Percentiles rank a stretch among this genome's conserved stretches.
These are phyloP conservation scores for Nomia melanderi DNA, from an alignment of 1,140 invertebrate genomes.

Conservation along the genomic window DNA sequence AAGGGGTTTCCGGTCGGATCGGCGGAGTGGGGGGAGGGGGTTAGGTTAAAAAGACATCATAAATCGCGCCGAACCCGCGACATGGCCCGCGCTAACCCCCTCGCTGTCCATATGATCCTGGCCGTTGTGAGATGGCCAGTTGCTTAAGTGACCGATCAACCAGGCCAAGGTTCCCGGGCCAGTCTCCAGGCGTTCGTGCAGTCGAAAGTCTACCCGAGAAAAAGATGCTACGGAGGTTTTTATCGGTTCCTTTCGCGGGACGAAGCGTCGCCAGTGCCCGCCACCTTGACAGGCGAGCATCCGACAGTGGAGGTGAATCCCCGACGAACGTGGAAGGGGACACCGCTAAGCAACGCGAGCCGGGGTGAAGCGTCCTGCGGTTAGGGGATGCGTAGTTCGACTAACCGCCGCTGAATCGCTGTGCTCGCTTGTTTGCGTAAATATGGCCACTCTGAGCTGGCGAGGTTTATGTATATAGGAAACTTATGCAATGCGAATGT, in stretches of 20 bases:
- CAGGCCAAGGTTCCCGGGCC: slow-evolving; percentile 20
- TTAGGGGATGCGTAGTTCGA: not conserved
- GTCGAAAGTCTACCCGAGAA: slow-evolving; percentile 70
- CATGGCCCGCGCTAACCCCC: slow-evolving; percentile 50
- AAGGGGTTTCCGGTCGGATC: not conserved
- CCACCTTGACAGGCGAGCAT: slow-evolving; percentile 73
- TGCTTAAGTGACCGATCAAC: slow-evolving; percentile 75
- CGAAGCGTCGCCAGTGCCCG: slow-evolving; percentile 79
- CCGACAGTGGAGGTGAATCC: slow-evolving; percentile 57
- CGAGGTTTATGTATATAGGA: not conserved
- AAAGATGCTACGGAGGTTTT: slow-evolving; percentile 75
- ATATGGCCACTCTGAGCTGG: not conserved
- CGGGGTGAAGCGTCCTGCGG: slow-evolving; percentile 9
- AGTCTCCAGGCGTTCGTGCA: slow-evolving; percentile 69
- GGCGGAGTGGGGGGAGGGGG: not conserved
- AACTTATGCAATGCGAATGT: too few relatives aligned
- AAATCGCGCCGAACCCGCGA: slow-evolving; percentile 53
- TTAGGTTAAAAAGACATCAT: slow-evolving; percentile 65
- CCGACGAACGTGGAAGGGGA: slow-evolving; percentile 41
- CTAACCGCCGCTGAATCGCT: not conserved
- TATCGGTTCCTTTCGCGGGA: slow-evolving; percentile 75
- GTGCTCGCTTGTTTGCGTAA: not conserved
- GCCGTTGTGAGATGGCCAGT: slow-evolving; percentile 75
- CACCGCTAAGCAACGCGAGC: slow-evolving; percentile 32
- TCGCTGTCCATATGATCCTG: slow-evolving; percentile 73